Base-by-base conservation (phyloP, 2,797 vertebrate species). In the Telmatherina bonti region DNA sequence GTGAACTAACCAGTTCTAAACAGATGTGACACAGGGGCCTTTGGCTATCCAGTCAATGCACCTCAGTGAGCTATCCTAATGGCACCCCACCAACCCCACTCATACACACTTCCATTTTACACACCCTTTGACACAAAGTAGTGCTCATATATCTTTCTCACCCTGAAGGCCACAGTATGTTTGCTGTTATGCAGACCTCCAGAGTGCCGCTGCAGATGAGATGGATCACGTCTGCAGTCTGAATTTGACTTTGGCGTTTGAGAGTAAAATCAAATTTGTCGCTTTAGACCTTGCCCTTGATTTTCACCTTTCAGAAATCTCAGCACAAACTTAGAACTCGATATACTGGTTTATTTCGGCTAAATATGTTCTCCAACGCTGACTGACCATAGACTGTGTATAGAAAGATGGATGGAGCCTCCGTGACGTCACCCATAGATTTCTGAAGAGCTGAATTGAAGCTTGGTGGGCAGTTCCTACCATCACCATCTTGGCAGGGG, bases 1-100 rank as follows among this genome's bases (percentile, higher is more conserved):
- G 76, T 68, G 80, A 85, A 84, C 73, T 81, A 83, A 76, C 59
- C 4, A 8, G 74, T 88, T 88, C 84, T 72, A 79, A 90, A 82
- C 78, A 67, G 82, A 71, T 85, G 79, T 76, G 83, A 83, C 83
- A 85, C 65, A 10, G 62, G 33, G 66, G 43, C 85, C 75, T 41
- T 54, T 36, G 76, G 83, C 68, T 69, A 60, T 80, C 83, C 45
- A 57, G 69, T 82, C 78, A 53, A 62, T 74, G 57, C 64, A 79
- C 73, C 76, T 80, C 83, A 81, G 89, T 70, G 33, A 70, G 79
- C 59, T 56, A 54, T 62, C 58, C 38, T 74, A 73, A 77, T 83
- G 77, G 64, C 69, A 62, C 67, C 78, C 72, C 67, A 74, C 79
- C 77, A 70, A 61, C 69, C 38, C 27, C 72, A 65, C 72, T 65